Percentiles rank a stretch among this genome's conserved stretches.
phyloP scores from a whole-genome alignment of 2,113 vertebrate genomes.

The Toxotes jaculatrix region DNA sequence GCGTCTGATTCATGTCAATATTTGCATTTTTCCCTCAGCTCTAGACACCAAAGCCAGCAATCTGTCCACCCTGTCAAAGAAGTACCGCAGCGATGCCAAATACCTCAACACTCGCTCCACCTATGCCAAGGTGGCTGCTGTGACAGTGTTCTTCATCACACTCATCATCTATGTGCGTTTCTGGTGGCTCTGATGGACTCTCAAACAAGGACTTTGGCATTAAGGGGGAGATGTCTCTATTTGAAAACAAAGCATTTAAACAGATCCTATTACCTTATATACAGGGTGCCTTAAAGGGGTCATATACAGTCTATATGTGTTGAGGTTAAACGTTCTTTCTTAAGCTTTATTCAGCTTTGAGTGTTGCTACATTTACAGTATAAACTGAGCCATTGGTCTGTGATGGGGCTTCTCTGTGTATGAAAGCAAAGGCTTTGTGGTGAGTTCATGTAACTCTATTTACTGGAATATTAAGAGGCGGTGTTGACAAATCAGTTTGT shows the following conservation, averaged over 20 bases:
- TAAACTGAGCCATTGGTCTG: slow-evolving; percentile 25
- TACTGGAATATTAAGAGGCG: slow-evolving; percentile 29
- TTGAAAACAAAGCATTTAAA: background rate
- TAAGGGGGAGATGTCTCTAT: background rate
- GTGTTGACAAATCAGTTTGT: slow-evolving; percentile 2
- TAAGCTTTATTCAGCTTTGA: slow-evolving; percentile 8
- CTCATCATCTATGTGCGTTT: slow-evolving; percentile 95
- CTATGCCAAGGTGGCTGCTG: slow-evolving; percentile 93
- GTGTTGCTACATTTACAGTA: background rate
- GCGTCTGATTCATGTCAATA: background rate
- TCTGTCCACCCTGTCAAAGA: slow-evolving; percentile 94
- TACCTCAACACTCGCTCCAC: slow-evolving; percentile 98
- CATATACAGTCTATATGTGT: background rate
- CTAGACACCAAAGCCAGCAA: slow-evolving; percentile 97
- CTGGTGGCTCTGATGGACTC: slow-evolving; percentile 94
- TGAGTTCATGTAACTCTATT: slow-evolving; percentile 12
- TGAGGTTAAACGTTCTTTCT: background rate
- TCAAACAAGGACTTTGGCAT: background rate
- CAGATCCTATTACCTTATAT: background rate
- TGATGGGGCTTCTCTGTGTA: background rate
- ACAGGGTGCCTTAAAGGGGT: slow-evolving; percentile 48
- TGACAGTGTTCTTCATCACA: slow-evolving; percentile 94
- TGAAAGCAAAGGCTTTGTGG: slow-evolving; percentile 14
- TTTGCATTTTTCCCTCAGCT: slow-evolving; percentile 79
- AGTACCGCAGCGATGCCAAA: slow-evolving; percentile 95